phyloP scores from a whole-genome alignment of 2,797 vertebrate genomes.

The Lacerta bilineata region DNA sequence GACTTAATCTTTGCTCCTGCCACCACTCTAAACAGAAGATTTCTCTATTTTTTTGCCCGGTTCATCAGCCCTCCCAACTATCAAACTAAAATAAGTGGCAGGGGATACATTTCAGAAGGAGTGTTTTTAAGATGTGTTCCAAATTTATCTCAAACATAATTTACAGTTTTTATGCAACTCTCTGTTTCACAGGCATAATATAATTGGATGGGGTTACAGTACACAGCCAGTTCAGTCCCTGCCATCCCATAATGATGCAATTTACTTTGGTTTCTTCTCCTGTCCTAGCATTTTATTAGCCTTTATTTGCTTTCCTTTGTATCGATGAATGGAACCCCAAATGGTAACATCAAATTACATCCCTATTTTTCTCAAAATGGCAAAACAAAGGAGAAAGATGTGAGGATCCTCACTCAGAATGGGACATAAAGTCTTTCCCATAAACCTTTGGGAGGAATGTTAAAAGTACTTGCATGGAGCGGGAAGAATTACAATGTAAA shows the following conservation, averaged over 20 bases:
- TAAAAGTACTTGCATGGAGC: background rate
- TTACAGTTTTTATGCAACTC: background rate
- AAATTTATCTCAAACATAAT: background rate
- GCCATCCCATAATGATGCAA: background rate
- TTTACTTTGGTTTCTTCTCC: background rate
- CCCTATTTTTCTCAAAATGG: slow-evolving; percentile 1
- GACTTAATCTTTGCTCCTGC: background rate
- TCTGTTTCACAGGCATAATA: background rate
- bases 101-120: background rate
- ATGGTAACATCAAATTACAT: background rate
- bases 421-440: background rate
- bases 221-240: background rate
- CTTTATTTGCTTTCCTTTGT: background rate
- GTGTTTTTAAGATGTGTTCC: no score
- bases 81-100: background rate
- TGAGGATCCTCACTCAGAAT: background rate
- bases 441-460: background rate
- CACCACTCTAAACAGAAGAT: background rate
- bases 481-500: background rate
- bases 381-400: background rate
- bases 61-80: background rate
- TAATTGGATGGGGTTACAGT: background rate
- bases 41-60: no score
- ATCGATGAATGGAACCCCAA: background rate
- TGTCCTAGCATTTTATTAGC: background rate